Conservation (phyloP, 2,797 vertebrate genomes). For the Acomys russatus region DNA sequence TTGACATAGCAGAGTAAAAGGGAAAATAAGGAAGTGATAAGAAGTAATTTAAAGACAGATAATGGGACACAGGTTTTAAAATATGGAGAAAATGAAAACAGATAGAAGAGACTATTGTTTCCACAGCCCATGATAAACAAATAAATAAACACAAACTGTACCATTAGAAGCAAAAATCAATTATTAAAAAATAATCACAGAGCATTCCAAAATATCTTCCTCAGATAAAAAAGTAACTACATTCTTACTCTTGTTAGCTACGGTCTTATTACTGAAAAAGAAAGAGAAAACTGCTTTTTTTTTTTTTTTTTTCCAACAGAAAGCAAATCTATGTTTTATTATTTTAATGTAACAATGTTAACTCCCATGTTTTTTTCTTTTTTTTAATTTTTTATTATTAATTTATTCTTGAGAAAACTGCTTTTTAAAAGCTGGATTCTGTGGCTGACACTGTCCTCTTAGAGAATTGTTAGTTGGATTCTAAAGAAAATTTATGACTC, state of each 20-base stretch:
- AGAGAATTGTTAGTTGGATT: not conserved
- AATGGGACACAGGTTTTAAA: not conserved
- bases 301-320: no score
- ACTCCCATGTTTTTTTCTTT: no score
- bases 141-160: not conserved
- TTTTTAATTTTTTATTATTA: no score
- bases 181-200: not conserved
- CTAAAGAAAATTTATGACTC: not conserved
- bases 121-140: no score
- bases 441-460: not conserved
- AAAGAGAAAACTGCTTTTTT: not conserved
- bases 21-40: not conserved
- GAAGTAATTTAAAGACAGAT: not conserved
- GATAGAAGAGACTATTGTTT: not conserved
- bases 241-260: not conserved
- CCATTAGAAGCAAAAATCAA: not conserved
- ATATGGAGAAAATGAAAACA: not conserved
- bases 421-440: not conserved
- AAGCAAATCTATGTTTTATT: no score
- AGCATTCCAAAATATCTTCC: not conserved
- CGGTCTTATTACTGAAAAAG: not conserved
- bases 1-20: not conserved
- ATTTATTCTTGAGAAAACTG: fast-evolving
- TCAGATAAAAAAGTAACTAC: not conserved
- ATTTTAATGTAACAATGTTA: no score